Evolutionary conservation across 2,113 vertebrate species (phyloP), one percentile per base, ranked within the genome.

Genomic region (Nothobranchius furzeri): DNA sequence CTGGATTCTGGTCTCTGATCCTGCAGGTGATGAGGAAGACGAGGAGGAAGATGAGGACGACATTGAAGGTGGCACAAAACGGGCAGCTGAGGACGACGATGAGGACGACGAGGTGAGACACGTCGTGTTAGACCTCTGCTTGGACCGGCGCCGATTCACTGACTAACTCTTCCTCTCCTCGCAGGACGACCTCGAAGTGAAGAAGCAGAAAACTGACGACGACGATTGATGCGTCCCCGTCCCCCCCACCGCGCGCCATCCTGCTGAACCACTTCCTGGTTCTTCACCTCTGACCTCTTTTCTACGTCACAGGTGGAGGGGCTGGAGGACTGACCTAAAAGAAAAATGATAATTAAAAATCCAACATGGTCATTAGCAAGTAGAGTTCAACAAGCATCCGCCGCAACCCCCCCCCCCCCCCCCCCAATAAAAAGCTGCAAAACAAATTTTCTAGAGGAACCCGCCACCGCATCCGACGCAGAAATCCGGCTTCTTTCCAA

Each of bases 191-290:
- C 93, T 97, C 0, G 95, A 97, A 71, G 92, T 94, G 89, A 98
- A 98, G 95, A 98, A 97, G 95, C 95, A 95, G 94, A 98, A 98
- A 94, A 95, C 93, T 0, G 95, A 95, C 1, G 95, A 96, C 35
- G 96, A 98, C 50, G 95, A 98, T 92, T 98, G 96, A 94, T 92
- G 92, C 58, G 83, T 61, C 20, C 20, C 20, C 20, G 20, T 80
- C 61, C 4, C 60, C 75, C 82, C 59, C 59, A 20, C 20, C 20
- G 20, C 10, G 2, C 64, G 51, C 68, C 81, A 68, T 71, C 91
- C 89, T 85, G 84, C 88, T 86, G 87, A 88, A 81, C 77, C 81
- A 78, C 78, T 79, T 85, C 85, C 90, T 81, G 86, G 54, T 78
- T 76, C 86, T 76, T 76, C 81, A 78, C 84, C 91, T 87, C 73